Evolutionary conservation across 2,113 vertebrate genomes (phyloP).

Genomic region (Rhinolophus ferrumequinum): DNA sequence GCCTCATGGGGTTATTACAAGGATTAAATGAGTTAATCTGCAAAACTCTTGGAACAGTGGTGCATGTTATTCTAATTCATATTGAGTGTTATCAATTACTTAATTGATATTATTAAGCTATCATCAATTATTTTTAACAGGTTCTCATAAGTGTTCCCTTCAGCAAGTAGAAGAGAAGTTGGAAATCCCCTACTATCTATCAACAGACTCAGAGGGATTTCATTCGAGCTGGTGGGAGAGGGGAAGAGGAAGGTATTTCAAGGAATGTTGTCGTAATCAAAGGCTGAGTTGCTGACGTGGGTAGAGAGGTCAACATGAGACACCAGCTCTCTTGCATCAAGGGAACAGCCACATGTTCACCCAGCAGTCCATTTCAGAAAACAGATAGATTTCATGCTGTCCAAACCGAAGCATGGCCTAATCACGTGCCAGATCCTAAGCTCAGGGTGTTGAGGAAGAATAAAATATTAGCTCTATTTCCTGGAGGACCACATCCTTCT

Average conservation of each 20-base stretch:
- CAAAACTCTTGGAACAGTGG: not conserved
- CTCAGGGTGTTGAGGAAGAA: not conserved
- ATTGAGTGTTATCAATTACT: not conserved
- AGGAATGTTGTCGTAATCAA: not conserved
- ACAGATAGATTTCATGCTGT: not conserved
- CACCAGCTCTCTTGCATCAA: not conserved
- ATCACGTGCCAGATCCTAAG: not conserved
- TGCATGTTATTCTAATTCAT: not conserved
- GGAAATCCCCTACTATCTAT: not conserved
- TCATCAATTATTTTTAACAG: slow-evolving; percentile 6
- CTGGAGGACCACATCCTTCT: not conserved
- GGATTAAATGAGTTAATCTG: not conserved
- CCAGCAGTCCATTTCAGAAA: not conserved
- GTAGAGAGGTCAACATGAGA: not conserved
- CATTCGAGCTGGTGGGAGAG: not conserved
- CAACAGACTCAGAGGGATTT: not conserved
- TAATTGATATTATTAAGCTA: not conserved
- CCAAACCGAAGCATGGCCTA: not conserved
- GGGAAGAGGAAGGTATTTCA: not conserved
- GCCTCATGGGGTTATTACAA: not conserved
- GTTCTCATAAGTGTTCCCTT: not conserved
- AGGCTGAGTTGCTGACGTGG: not conserved
- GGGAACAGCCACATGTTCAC: not conserved
- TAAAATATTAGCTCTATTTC: not conserved
- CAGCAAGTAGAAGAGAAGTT: not conserved